phyloP scores from a whole-genome alignment of 1,140 invertebrate species.

The Drosophila insularis region DNA sequence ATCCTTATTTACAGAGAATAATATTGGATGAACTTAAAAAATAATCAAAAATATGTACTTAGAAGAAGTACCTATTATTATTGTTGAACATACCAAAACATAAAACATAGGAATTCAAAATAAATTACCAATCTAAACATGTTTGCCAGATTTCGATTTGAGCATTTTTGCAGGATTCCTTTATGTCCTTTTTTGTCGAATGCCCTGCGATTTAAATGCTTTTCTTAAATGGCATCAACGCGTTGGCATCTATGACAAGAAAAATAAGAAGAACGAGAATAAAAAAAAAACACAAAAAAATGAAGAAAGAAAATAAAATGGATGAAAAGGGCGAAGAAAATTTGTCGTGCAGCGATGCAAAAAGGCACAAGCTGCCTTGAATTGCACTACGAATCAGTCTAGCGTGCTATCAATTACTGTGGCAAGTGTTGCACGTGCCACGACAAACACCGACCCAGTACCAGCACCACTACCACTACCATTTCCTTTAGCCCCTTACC shows the following conservation, averaged over 20 bases:
- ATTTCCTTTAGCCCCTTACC: not conserved
- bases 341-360: constrained; percentile 52
- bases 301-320: constrained; percentile 29
- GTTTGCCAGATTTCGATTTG: not conserved
- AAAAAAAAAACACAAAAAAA: constrained; percentile 3
- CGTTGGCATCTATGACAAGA: constrained; percentile 22
- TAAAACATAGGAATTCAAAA: too few species aligned
- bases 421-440: constrained; percentile 78
- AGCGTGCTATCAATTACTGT: constrained; percentile 79
- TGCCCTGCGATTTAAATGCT: constrained; percentile 26
- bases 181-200: not conserved
- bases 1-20: too few species aligned
- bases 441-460: constrained; percentile 43
- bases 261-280: not conserved
- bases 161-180: not conserved
- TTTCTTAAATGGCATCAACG: constrained; percentile 14
- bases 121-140: not conserved
- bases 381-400: constrained; percentile 75
- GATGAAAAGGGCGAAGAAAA: constrained; percentile 41
- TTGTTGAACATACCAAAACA: too few species aligned
- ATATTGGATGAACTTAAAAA: too few species aligned
- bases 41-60: too few species aligned
- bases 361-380: constrained; percentile 47
- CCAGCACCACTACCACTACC: not conserved
- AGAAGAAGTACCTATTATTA: too few species aligned